Evolutionary conservation across 2,888 invertebrate species (phyloP).

Genomic region (Phasia obesa): DNA sequence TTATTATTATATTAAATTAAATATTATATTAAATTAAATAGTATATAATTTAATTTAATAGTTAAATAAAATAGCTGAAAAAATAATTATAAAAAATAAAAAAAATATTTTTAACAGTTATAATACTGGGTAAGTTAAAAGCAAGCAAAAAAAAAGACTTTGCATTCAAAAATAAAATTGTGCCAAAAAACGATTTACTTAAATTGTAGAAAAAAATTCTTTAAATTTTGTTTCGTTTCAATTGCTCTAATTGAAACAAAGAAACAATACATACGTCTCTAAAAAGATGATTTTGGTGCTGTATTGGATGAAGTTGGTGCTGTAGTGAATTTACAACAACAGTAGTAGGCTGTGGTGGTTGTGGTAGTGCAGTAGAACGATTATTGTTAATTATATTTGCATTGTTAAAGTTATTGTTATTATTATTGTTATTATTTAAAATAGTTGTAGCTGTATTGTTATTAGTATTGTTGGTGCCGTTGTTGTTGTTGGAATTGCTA

Average conservation of each 20-base stretch:
- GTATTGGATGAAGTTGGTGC: slow-evolving; percentile 83
- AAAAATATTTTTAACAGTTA: background rate
- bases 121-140: background rate
- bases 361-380: slow-evolving; percentile 73
- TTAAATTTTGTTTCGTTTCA: slow-evolving; percentile 12
- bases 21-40: too few species aligned
- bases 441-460: slow-evolving; percentile 71
- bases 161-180: background rate
- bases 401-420: slow-evolving; percentile 65
- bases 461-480: slow-evolving; percentile 72
- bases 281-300: slow-evolving; percentile 83
- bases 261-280: slow-evolving; percentile 82
- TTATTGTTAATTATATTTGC: slow-evolving; percentile 71
- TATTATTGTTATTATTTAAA: slow-evolving; percentile 71
- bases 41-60: too few species aligned
- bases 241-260: slow-evolving; percentile 49
- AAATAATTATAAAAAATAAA: background rate
- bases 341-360: slow-evolving; percentile 80
- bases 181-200: background rate
- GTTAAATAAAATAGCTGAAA: background rate
- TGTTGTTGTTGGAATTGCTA: slow-evolving; percentile 55
- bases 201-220: background rate
- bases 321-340: slow-evolving; percentile 82
- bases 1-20: too few species aligned
- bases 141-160: background rate